Percentiles rank a stretch among this genome's conserved stretches.
phyloP scores from a whole-genome alignment of 2,888 invertebrate species.

The Lapara coniferarum region DNA sequence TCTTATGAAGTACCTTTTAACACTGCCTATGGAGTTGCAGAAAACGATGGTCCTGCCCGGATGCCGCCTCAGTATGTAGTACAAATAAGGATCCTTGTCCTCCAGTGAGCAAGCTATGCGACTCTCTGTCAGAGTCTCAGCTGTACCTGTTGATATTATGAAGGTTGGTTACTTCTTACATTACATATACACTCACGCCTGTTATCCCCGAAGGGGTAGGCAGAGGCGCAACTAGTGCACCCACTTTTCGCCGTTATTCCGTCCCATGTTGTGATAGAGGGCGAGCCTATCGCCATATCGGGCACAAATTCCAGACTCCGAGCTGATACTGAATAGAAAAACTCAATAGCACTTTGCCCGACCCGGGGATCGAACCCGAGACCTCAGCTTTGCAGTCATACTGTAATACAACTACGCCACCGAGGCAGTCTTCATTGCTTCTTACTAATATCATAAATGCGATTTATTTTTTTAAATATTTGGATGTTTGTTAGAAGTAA shows the following conservation, averaged over 20 bases:
- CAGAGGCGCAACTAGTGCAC: no score
- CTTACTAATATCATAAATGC: no score
- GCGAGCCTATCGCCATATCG: no score
- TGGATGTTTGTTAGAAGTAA: no score
- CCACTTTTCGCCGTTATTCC: no score
- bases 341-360: no score
- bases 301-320: neutral
- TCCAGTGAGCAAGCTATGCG: conserved; percentile 90
- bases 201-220: no score
- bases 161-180: neutral
- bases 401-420: no score
- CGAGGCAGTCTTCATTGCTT: no score
- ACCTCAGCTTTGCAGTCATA: neutral
- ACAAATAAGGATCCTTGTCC: conserved; percentile 95
- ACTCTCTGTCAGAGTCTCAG: conserved; percentile 92
- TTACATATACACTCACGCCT: no score
- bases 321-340: neutral
- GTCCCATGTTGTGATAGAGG: no score
- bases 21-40: conserved; percentile 96
- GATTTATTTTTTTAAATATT: no score
- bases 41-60: conserved; percentile 97
- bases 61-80: conserved; percentile 93
- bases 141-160: conserved; percentile 85
- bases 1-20: conserved; percentile 84
- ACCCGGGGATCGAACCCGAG: neutral